Evolutionary conservation across 2,888 invertebrate species (phyloP), one percentile per base, ranked within the genome.

Genomic region (Xanthorhoe designata): DNA sequence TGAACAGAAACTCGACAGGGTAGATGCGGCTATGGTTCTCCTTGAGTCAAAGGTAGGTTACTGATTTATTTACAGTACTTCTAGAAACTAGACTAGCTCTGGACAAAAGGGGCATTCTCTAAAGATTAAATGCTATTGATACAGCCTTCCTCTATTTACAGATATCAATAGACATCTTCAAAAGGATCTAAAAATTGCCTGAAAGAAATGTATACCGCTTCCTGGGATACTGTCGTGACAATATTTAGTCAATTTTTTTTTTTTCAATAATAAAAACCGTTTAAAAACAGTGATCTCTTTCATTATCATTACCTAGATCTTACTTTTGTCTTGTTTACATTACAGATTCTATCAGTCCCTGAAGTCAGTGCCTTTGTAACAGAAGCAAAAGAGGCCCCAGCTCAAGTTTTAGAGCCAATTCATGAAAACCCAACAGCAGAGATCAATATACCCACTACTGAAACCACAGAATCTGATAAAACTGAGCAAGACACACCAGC

Each of bases 21-120:
- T 98, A 10, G 98, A 99, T 88, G 97, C 98, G 0, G 95, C 97
- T 0, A 94, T 99, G 82, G 95, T 96, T 66, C 96, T 99, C 69
- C 91, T 99, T 59, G 98, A 99, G 93, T 95, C 97, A 13, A 97
- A 98, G 94, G 98, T 98, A 94, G 7, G 13, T 13, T 42, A 10
- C 10, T 38, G 10, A 2, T 38, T 13, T n/a, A n/a, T n/a, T n/a
- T n/a, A n/a, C n/a, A n/a, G n/a, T n/a, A n/a, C n/a, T n/a, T n/a
- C n/a, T n/a, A n/a, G n/a, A n/a, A n/a, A n/a, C n/a, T n/a, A n/a
- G n/a, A n/a, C n/a, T n/a, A n/a, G n/a, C n/a, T n/a, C n/a, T n/a
- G n/a, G n/a, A n/a, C n/a, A n/a, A n/a, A n/a, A n/a, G n/a, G n/a
- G n/a, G n/a, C n/a, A n/a, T n/a, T n/a, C n/a, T n/a, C n/a, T n/a